Conservation (phyloP, 2,888 invertebrate genomes). For the Andrena chrysosceles region DNA sequence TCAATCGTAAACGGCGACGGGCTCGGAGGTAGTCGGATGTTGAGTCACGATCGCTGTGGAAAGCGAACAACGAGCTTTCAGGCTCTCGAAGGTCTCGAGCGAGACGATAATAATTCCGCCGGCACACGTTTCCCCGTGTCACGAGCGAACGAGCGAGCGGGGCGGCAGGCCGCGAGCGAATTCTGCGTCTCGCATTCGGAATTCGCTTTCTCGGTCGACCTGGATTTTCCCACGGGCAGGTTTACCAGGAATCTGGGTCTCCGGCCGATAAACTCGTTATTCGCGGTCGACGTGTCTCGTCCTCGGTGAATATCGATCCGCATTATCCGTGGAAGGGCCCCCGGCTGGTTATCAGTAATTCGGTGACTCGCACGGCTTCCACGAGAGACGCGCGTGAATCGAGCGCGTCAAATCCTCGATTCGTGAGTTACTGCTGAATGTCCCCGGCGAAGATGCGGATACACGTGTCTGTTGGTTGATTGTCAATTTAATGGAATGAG, state of each 20-base stretch:
- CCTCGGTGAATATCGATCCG: conserved; percentile 69
- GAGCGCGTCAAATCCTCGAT: neutral
- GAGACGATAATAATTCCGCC: conserved; percentile 49
- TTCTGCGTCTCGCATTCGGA: conserved; percentile 59
- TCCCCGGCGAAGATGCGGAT: neutral
- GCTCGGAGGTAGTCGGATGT: conserved; percentile 16
- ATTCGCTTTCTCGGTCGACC: conserved; percentile 67
- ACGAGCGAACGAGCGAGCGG: conserved; percentile 26
- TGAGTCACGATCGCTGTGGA: conserved; percentile 46
- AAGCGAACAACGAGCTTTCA: conserved; percentile 40
- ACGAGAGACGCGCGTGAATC: conserved; percentile 19
- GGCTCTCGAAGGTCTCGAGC: conserved; percentile 39
- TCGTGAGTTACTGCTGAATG: neutral
- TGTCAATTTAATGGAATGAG: too few species aligned
- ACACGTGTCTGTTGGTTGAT: neutral
- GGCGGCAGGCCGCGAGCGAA: conserved; percentile 45
- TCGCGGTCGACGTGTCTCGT: conserved; percentile 63
- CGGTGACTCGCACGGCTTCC: conserved; percentile 42
- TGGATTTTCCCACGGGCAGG: conserved; percentile 70
- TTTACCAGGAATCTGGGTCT: conserved; percentile 70
- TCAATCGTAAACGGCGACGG: conserved; percentile 42
- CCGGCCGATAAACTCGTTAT: conserved; percentile 70
- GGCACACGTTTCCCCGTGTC: conserved; percentile 49
- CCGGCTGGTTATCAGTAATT: conserved; percentile 62
- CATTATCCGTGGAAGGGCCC: conserved; percentile 54